Evolutionary conservation across 2,797 vertebrate genomes (phyloP).

Genomic region (Spea hammondii): DNA sequence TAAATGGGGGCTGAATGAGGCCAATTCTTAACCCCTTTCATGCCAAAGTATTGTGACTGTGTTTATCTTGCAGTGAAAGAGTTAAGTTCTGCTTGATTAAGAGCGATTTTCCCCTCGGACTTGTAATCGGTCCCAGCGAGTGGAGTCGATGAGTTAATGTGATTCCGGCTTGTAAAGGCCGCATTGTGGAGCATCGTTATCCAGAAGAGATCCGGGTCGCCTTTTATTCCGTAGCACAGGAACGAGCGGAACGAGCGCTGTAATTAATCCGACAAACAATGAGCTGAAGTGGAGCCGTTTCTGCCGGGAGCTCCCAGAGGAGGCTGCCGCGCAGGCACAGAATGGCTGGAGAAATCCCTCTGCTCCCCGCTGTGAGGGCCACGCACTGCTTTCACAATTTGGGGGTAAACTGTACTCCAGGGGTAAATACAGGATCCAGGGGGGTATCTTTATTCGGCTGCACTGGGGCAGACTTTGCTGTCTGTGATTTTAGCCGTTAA

Average conservation of each 20-base stretch:
- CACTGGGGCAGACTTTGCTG: too few species aligned
- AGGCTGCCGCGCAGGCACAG: constrained; percentile 6
- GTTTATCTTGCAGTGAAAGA: background rate
- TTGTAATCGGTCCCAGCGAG: constrained; percentile 60
- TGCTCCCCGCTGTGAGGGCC: too few species aligned
- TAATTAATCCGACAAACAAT: constrained; percentile 70
- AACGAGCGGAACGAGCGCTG: constrained; percentile 65
- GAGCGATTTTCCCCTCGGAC: constrained; percentile 51
- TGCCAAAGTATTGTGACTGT: too few species aligned
- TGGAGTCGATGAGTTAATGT: constrained; percentile 55
- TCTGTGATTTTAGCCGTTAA: too few species aligned
- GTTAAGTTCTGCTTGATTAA: constrained; percentile 20
- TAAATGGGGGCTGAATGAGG: too few species aligned
- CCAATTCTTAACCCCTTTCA: too few species aligned
- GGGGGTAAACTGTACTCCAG: too few species aligned
- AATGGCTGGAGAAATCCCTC: too few species aligned
- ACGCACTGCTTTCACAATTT: too few species aligned
- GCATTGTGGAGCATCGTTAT: constrained; percentile 46
- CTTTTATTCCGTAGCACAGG: constrained; percentile 64
- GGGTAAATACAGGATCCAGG: too few species aligned
- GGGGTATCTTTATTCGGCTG: too few species aligned
- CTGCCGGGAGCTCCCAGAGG: constrained; percentile 55
- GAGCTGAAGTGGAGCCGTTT: constrained; percentile 57
- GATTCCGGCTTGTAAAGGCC: constrained; percentile 52
- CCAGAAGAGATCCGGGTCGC: constrained; percentile 51